phyloP scores from a whole-genome alignment of 2,797 vertebrate genomes.

The Champsocephalus esox region DNA sequence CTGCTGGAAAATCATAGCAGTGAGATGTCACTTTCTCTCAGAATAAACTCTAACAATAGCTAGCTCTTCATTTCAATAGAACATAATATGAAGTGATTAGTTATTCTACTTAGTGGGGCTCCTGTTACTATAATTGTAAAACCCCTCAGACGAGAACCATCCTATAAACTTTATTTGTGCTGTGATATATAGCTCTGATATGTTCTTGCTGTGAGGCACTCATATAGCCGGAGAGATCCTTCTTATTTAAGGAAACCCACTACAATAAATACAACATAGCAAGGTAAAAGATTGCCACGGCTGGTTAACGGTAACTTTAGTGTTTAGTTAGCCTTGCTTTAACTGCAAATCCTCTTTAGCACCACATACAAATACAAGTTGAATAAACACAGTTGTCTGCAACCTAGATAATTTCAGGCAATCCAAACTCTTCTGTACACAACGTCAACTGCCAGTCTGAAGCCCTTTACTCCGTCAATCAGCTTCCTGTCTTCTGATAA shows the following conservation, averaged over 20 bases:
- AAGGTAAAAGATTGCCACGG: background rate
- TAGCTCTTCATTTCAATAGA: slow-evolving; percentile 18
- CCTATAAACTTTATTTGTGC: slow-evolving; percentile 16
- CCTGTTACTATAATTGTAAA: slow-evolving; percentile 22
- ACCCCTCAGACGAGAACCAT: slow-evolving; percentile 16
- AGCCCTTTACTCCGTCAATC: background rate
- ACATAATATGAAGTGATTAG: slow-evolving; percentile 33
- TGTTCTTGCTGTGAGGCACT: slow-evolving; percentile 27
- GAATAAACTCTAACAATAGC: slow-evolving; percentile 21
- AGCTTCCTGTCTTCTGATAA: background rate
- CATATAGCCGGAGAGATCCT: slow-evolving; percentile 10
- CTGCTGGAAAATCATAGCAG: slow-evolving; percentile 17
- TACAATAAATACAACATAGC: slow-evolving; percentile 20
- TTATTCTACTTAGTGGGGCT: slow-evolving; percentile 27
- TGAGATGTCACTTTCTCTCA: slow-evolving; percentile 15
- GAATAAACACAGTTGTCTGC: background rate
- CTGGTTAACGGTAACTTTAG: slow-evolving; percentile 10
- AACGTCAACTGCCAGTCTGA: background rate
- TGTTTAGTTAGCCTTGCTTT: background rate
- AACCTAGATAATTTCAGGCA: background rate
- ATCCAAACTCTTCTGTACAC: no score
- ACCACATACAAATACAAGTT: background rate
- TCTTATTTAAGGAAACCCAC: background rate
- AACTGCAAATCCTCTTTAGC: background rate
- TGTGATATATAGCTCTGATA: slow-evolving; percentile 11